Evolutionary conservation across 2,113 vertebrate species (phyloP).

Genomic region (Eudorcas thomsonii): DNA sequence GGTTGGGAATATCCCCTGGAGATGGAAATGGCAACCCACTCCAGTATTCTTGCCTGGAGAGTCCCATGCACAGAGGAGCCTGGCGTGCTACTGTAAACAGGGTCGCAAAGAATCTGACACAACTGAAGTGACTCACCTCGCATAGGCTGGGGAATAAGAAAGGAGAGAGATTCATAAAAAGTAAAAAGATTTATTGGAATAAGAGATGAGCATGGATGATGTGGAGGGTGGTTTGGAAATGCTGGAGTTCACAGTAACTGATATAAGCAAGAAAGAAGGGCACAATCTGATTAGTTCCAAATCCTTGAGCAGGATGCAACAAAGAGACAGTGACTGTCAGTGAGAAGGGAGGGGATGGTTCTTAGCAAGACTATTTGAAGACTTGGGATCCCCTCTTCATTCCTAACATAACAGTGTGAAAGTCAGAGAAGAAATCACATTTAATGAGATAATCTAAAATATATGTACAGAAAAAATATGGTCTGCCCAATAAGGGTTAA

Average conservation of each 20-base stretch:
- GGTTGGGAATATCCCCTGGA: background rate
- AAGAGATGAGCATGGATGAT: background rate
- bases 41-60: background rate
- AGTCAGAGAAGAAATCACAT: background rate
- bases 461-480: background rate
- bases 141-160: background rate
- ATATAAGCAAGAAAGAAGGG: background rate
- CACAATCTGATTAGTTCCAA: background rate
- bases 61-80: background rate
- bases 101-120: background rate
- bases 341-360: background rate
- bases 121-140: rapidly evolving
- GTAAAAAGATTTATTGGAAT: background rate
- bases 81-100: background rate
- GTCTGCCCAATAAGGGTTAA: background rate
- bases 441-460: background rate
- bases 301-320: background rate
- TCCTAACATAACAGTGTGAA: background rate
- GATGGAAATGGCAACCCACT: background rate
- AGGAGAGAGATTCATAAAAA: background rate
- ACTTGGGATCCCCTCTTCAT: background rate
- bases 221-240: background rate
- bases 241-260: background rate
- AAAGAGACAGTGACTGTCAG: background rate
- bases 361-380: background rate